Evolutionary conservation across 2,888 invertebrate genomes (phyloP), one percentile per base, ranked within the genome.

Genomic region (Pemphredon lugubris): DNA sequence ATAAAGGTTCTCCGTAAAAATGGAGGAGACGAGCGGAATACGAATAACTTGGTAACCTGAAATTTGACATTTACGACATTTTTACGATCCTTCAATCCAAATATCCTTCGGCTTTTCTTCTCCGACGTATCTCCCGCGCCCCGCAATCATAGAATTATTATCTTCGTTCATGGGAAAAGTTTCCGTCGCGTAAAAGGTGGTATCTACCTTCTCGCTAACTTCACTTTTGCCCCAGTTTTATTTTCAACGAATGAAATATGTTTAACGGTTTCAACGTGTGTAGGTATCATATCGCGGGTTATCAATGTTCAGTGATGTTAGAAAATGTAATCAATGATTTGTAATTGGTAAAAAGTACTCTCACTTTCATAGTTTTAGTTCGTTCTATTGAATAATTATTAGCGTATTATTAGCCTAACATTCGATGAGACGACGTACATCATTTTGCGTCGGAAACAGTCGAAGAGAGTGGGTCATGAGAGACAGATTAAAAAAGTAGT

Each of bases 1-100:
- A 48, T 26, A 60, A 67, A 71, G 58, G 40, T 53, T 37, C 37
- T 34, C 11, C 16, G 21, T 9, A 20, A 55, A 54, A 48, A 61
- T 18, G 44, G 30, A 3, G 26, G 16, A 23, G 37, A 14, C 26
- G 32, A 7, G 1, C 11, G 13, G 55, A 59, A 63, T 58, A 59
- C 53, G 63, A 67, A 66, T 60, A 51, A 66, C 48, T 53, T 30
- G 20, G 42, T 44, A 3, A 30, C 30, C 23, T 20, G 47, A 57
- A 63, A 48, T 53, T 67, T 61, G 14, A 42, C 53, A 21, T 53
- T 67, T 47, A 42, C 67, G 53, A 58, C 37, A 26, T 48, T 58
- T 58, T 67, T 67, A 61, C 53, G 61, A 61, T 1, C 37, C 16
- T 42, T 53, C 53, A 39, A 51, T 53, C 53, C 40, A n/a, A 61